Base-by-base conservation (phyloP, 2,113 vertebrate genomes). In the Dipodomys spectabilis region DNA sequence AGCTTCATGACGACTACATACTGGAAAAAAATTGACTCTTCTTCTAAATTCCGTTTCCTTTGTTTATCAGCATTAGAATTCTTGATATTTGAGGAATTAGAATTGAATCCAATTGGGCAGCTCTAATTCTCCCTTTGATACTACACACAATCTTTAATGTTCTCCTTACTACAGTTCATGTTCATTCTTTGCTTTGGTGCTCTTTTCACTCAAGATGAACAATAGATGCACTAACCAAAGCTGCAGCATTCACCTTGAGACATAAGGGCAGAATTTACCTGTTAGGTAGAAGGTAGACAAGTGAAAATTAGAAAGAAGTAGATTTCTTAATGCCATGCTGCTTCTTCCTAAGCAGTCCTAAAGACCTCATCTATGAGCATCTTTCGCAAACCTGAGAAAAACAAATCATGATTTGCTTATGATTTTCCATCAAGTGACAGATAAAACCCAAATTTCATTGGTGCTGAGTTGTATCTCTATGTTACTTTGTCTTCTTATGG, bases 131-230 rank as follows among this genome's bases (percentile, higher is more conserved):
- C 6, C 23, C 2, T 77, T 78, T 45, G 19, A 6, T 85, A 39
- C 5, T 20, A 82, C 2, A 0, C 1, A 94, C 69, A 28, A 64
- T 27, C 1, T 35, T n/a, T 80, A 75, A 75, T 53, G 2, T 25
- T 91, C 82, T 79, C 5, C 27, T 79, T 86, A 45, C 57, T 68
- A 45, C 12, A 90, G 8, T 0, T 1, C 3, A 68, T 79, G 62
- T 22, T 49, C 6, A 12, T 49, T 82, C 6, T 84, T 57, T 2
- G 1, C 7, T 62, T 5, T 0, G 60, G 45, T 39, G 7, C 0
- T 2, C 49, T 39, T 83, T 94, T 90, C 7, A 79, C 75, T 83
- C 0, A n/a, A 6, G 1, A 1, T 68, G 20, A 20, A 30, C 64
- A 88, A 88, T 2, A 73, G 15, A 39, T 75, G 7, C 15, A 62